These are phyloP conservation scores for Ennomos quercinarius DNA, from an alignment of 2,888 invertebrate genomes.

Conservation along the genomic window DNA sequence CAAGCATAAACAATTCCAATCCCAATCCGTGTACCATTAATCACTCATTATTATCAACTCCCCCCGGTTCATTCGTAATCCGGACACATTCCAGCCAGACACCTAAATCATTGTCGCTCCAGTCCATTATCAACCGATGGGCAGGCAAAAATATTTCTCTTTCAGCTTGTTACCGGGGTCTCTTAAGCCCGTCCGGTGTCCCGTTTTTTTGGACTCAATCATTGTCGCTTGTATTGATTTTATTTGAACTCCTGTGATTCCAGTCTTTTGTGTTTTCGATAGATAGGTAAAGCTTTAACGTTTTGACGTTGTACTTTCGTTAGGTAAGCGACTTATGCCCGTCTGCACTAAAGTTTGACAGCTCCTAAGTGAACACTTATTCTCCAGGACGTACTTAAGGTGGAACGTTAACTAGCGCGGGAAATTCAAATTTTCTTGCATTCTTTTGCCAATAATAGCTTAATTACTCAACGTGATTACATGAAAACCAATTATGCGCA, in stretches of 20 bases:
- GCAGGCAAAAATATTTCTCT: slow-evolving; percentile 59
- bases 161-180: slow-evolving; percentile 47
- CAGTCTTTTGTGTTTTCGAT: too few species aligned
- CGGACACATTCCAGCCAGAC: slow-evolving; percentile 34
- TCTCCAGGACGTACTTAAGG: too few species aligned
- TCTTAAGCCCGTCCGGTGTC: slow-evolving; percentile 41
- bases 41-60: slow-evolving; percentile 39
- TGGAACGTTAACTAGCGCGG: too few species aligned
- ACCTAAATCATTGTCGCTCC: slow-evolving; percentile 48
- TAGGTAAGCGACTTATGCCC: too few species aligned
- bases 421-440: too few species aligned
- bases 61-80: slow-evolving; percentile 36
- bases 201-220: slow-evolving; percentile 45
- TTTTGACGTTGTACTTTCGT: too few species aligned
- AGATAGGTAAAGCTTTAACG: too few species aligned
- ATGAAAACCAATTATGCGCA: too few species aligned
- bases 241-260: slow-evolving; percentile 36
- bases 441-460: too few species aligned
- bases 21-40: slow-evolving; percentile 25
- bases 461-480: too few species aligned
- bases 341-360: too few species aligned
- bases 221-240: slow-evolving; percentile 59
- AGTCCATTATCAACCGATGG: slow-evolving; percentile 63
- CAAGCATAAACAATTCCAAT: slow-evolving; percentile 9
- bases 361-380: too few species aligned